Conservation (phyloP, 2,797 vertebrate genomes). For the Pseudotriccus pelzelni region DNA sequence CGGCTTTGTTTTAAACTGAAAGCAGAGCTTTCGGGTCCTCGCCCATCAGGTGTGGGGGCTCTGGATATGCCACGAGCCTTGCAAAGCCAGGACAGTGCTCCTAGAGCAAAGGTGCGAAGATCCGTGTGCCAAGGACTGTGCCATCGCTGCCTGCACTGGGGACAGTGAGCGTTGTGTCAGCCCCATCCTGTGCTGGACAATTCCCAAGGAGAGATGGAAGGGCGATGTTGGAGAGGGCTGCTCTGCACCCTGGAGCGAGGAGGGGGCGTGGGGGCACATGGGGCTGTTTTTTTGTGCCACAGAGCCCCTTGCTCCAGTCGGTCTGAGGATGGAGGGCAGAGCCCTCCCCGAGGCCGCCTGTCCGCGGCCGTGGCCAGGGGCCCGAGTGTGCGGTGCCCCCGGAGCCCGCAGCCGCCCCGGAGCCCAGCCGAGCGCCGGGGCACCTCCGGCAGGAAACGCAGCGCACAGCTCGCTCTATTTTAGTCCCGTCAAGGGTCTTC, state of each 20-base stretch:
- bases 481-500: constrained; percentile 50
- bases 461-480: constrained; percentile 44
- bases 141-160: rapidly evolving
- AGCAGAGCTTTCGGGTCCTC: neutral
- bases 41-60: neutral
- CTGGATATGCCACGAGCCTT: rapidly evolving
- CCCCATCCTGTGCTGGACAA: neutral
- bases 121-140: neutral
- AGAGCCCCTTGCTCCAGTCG: no score
- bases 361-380: no score
- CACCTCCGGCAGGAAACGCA: neutral
- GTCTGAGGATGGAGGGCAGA: no score
- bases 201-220: neutral
- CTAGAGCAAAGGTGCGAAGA: neutral
- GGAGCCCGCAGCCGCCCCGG: neutral
- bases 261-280: rapidly evolving
- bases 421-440: neutral
- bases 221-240: neutral
- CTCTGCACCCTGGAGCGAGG: rapidly evolving
- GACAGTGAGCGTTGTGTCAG: neutral
- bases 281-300: no score
- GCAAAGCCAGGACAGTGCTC: neutral
- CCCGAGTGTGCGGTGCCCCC: no score
- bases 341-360: no score
- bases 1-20: rapidly evolving